Conservation (phyloP, 2,113 vertebrate species). For the Albula goreensis region DNA sequence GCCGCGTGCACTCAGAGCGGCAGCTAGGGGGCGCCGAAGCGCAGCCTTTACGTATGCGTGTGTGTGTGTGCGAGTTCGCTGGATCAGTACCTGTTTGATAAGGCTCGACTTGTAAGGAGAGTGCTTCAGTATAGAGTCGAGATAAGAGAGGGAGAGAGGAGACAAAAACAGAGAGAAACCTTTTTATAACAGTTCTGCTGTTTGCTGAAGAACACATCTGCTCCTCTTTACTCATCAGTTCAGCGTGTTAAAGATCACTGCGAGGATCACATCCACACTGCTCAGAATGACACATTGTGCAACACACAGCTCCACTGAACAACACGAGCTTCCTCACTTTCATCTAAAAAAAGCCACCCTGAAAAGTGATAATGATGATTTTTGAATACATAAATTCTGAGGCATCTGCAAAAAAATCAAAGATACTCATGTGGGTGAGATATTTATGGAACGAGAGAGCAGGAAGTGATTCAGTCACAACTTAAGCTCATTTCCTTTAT, state of each 20-base stretch:
- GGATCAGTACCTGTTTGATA: conserved; percentile 68
- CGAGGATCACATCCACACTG: not conserved
- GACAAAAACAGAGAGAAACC: conserved; percentile 48
- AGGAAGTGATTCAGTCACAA: not conserved
- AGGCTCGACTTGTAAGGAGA: conserved; percentile 74
- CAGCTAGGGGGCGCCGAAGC: not conserved
- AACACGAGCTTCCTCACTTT: not conserved
- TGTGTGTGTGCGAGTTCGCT: conserved; percentile 40
- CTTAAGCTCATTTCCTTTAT: not conserved
- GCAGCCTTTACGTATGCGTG: conserved; percentile 7
- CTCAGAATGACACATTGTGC: not conserved
- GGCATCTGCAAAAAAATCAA: not conserved
- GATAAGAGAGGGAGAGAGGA: not conserved
- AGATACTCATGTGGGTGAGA: not conserved
- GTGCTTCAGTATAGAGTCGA: conserved; percentile 57
- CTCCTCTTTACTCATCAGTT: not conserved
- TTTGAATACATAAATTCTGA: not conserved
- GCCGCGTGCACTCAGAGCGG: not conserved
- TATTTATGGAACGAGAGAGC: not conserved
- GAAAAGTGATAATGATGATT: not conserved
- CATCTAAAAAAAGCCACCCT: not conserved
- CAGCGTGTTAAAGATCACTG: not conserved
- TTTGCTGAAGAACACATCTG: conserved; percentile 35
- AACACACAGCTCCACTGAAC: not conserved
- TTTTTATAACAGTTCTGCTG: not conserved